Conservation (phyloP, 2,797 vertebrate genomes). For the Loriculus beryllinus region DNA sequence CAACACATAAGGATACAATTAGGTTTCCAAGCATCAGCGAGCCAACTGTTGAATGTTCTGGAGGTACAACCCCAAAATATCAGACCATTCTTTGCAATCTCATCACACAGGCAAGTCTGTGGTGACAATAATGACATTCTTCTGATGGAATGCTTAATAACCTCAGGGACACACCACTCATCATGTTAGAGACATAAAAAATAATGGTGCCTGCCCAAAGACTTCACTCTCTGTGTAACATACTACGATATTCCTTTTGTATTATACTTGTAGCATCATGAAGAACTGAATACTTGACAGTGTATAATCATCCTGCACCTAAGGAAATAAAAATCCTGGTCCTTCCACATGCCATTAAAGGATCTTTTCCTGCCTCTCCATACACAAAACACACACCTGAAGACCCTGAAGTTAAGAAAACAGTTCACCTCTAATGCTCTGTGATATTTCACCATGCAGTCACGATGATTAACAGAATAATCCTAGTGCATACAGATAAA, state of each 20-base stretch:
- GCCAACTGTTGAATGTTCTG: not conserved
- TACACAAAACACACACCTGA: not conserved
- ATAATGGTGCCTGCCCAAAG: not conserved
- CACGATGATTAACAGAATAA: not conserved
- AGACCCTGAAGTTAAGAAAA: not conserved
- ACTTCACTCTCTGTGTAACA: not conserved
- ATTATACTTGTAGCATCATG: not conserved
- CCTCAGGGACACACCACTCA: not conserved
- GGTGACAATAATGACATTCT: not conserved
- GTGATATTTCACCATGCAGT: not conserved
- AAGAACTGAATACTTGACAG: not conserved
- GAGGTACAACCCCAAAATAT: not conserved
- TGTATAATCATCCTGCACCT: not conserved
- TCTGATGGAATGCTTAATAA: not conserved
- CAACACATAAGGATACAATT: not conserved
- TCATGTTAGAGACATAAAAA: not conserved
- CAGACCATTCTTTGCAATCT: not conserved
- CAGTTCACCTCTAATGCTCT: not conserved
- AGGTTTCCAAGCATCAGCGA: not conserved
- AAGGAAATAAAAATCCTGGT: not conserved
- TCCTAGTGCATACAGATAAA: not conserved
- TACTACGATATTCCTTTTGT: not conserved
- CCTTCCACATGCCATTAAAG: not conserved
- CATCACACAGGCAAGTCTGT: not conserved
- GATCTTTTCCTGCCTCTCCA: not conserved